Base-by-base conservation (phyloP, 2,113 vertebrate species). In the Cairina moschata region DNA sequence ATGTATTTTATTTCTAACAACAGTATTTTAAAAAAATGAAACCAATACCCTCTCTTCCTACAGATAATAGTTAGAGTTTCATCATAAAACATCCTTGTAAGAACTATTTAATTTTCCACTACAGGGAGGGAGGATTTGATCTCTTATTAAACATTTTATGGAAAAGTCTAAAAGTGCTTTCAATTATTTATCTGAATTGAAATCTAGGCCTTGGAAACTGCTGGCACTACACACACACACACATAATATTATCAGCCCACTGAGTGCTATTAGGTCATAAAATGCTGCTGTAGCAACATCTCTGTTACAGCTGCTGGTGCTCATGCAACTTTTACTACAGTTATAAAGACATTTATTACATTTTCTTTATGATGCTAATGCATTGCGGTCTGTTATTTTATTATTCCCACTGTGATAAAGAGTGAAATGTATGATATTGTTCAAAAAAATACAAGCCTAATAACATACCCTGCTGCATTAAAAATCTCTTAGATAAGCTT, bases 291-390 rank as follows among this genome's bases (percentile, higher is more conserved):
- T 94, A 96, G 97, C 95, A 98, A 97, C 96, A 95, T 96, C 97
- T 96, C 97, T 94, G 90, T 86, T 98, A 94, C 97, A 98, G 98
- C 97, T 98, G 97, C 96, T 96, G 89, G 97, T 95, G 97, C 86
- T 98, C 97, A 95, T 97, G 96, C 96, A 98, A 98, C 97, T 98
- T 98, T 98, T 98, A 98, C 97, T 97, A 95, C 96, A 97, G 97
- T 98, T 98, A 97, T 98, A 98, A 98, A 98, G 97, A 90, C 97
- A 98, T 98, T 98, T 98, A 98, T 98, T 98, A 98, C 97, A 95
- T 98, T 98, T 98, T 96, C 96, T 98, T 98, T 98, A 98, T 97
- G 97, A 98, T 97, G 97, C 94, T 98, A 98, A 98, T 98, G 97
- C 95, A 98, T 94, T 95, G 96, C 1, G n/a, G 96, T 97, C 97